Percentiles rank a stretch among this genome's conserved stretches.
Conservation (phyloP, 2,797 vertebrate species). For the Lerista edwardsae region DNA sequence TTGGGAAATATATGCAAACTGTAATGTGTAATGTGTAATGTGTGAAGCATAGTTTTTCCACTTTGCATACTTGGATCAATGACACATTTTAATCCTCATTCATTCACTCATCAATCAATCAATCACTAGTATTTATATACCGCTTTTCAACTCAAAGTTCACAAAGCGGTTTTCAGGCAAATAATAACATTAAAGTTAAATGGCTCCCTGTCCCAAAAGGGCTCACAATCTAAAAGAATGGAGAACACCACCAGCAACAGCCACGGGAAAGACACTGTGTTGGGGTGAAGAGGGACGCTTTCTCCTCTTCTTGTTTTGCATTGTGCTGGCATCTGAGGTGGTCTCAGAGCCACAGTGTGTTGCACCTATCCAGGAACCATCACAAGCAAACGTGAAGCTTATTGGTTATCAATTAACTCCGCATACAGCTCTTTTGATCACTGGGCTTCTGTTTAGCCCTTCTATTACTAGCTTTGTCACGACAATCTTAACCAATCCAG, state of each 20-base stretch:
- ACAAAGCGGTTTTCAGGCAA: too few species aligned
- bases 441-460: constrained; percentile 17
- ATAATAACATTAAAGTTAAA: too few species aligned
- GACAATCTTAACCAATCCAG: constrained; percentile 55
- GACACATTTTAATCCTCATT: neutral
- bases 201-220: too few species aligned
- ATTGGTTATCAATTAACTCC: neutral
- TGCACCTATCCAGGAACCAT: neutral
- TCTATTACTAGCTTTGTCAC: constrained; percentile 25
- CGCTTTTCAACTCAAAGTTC: too few species aligned
- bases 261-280: too few species aligned
- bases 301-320: neutral
- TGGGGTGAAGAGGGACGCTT: too few species aligned
- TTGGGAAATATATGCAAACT: neutral
- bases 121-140: too few species aligned
- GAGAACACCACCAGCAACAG: too few species aligned
- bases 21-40: neutral
- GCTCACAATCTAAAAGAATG: too few species aligned
- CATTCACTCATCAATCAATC: neutral
- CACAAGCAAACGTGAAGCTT: neutral
- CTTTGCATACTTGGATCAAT: neutral
- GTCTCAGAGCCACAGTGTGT: neutral
- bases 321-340: neutral
- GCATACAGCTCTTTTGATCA: constrained; percentile 14
- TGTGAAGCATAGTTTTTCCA: too few species aligned